phyloP scores from a whole-genome alignment of 2,888 invertebrate species.

The Amblyteles armatorius region DNA sequence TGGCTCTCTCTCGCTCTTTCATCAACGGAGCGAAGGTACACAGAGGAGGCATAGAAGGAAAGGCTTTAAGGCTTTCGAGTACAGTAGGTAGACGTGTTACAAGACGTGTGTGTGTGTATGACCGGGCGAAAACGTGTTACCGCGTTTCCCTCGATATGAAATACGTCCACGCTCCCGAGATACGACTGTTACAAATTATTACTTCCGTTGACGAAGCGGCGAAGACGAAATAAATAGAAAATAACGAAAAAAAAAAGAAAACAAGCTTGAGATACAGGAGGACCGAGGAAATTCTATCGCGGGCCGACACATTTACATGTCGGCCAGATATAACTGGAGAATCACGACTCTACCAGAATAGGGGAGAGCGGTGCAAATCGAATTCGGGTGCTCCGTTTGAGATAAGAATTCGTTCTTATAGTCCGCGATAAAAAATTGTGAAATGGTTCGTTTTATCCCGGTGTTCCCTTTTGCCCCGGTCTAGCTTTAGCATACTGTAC shows the following conservation, averaged over 20 bases:
- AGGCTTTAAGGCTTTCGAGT: background rate
- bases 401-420: background rate
- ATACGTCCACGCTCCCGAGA: conserved; percentile 7
- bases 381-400: background rate
- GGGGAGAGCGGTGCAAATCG: background rate
- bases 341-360: background rate
- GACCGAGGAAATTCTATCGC: background rate
- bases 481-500: background rate
- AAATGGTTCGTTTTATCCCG: background rate
- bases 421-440: background rate
- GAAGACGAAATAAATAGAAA: background rate
- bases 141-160: conserved; percentile 29
- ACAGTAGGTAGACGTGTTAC: background rate
- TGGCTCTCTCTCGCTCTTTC: conserved; percentile 23
- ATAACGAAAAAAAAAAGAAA: background rate
- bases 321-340: background rate
- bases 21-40: background rate
- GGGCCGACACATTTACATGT: background rate
- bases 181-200: conserved; percentile 15
- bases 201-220: background rate
- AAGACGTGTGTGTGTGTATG: conserved; percentile 1
- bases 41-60: background rate
- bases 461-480: background rate
- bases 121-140: conserved; percentile 35
- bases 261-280: background rate